Conservation (phyloP, 2,888 invertebrate species). For the Gasteruption jaculator region DNA sequence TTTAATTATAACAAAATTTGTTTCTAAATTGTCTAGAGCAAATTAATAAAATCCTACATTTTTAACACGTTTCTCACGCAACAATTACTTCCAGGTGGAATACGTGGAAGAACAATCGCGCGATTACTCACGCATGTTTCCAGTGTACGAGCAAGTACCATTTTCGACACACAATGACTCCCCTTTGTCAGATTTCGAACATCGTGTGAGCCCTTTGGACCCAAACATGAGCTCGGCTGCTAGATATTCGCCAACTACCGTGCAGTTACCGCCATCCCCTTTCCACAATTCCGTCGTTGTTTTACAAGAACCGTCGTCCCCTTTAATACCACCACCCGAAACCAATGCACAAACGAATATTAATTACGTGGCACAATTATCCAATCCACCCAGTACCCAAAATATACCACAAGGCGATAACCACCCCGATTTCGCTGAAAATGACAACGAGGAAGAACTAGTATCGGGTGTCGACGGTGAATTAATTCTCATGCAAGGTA, state of each 20-base stretch:
- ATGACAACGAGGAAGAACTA: conserved; percentile 36
- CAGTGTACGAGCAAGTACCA: conserved; percentile 44
- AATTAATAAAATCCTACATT: no score
- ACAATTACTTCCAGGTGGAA: no score
- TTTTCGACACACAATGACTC: conserved; percentile 44
- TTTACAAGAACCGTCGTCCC: conserved; percentile 45
- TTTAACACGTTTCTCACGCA: no score
- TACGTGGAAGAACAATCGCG: conserved; percentile 44
- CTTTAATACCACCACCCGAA: conserved; percentile 41
- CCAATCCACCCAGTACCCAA: conserved; percentile 32
- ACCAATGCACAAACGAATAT: conserved; percentile 33
- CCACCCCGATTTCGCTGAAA: conserved; percentile 39
- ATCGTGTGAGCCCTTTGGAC: conserved; percentile 47
- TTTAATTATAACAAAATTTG: neutral
- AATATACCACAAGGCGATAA: conserved; percentile 33
- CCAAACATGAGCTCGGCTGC: conserved; percentile 58
- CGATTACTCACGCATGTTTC: conserved; percentile 44
- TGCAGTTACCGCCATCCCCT: conserved; percentile 44
- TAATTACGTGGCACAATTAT: conserved; percentile 37
- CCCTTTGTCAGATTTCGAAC: conserved; percentile 47
- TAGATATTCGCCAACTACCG: conserved; percentile 59
- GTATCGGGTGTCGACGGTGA: conserved; percentile 41
- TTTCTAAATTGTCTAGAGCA: no score
- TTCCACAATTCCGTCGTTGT: conserved; percentile 46
- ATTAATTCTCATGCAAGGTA: conserved; percentile 47